Base-by-base conservation (phyloP, 2,888 invertebrate species). In the Amblyteles armatorius region DNA sequence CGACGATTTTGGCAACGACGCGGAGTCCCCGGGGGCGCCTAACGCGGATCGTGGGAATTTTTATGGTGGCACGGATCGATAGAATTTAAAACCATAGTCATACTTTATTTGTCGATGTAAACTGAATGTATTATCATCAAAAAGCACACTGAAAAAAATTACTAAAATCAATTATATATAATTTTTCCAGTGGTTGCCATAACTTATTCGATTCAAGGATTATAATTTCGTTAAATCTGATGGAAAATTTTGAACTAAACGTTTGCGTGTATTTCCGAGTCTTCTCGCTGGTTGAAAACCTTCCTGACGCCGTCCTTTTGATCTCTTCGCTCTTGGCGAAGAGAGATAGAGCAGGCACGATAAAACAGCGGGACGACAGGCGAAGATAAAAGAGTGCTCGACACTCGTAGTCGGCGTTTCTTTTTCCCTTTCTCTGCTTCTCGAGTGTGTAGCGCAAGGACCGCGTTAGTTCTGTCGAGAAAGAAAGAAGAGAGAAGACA, bases 41-140 rank as follows among this genome's bases (percentile, higher is more conserved):
- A 22, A 57, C 48, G 26, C n/a, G 48, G 80, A 68, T 86, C 86
- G 84, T 87, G 86, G 84, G 86, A 87, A 86, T 83, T 60, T 76
- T 63, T 36, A 0, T 13, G 52, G 26, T 48, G 13, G 79, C 68
- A 76, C 22, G 68, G 67, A 76, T 79, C 76, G 63, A 69, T 4
- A 50, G 11, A 72, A 74, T 71, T 50, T 26, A 1, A 52, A 60
- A 40, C 40, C 11, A 40, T 2, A 11, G 40, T 2, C 11, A 40
- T 40, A 40, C 40, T 40, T 40, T 40, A 40, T 40, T 40, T 40
- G 11, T 11, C 40, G 3, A 40, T 40, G 40, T 11, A 9, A 40
- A 73, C 36, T 67, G 72, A 40, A 80, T 29, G 57, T 69, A 55
- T 77, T 44, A 44, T 50, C 48, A 40, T 36, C n/a, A 16, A 67